Percentiles rank a stretch among this genome's conserved stretches.
Evolutionary conservation across 2,888 invertebrate genomes (phyloP).

Genomic region (Ormyrus rosae): DNA sequence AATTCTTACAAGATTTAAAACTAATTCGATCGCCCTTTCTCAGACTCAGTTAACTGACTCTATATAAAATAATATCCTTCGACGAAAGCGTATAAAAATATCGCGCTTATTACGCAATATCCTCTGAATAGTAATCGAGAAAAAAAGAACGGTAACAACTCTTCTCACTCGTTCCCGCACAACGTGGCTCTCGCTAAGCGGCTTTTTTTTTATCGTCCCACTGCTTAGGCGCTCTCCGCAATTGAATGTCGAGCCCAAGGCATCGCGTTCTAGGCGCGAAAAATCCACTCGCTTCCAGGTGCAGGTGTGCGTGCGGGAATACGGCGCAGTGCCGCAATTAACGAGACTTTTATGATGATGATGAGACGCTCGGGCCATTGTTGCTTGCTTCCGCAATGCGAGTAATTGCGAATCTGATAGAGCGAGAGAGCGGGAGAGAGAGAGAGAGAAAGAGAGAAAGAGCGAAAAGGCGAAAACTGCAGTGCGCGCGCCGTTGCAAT

Average conservation of each 20-base stretch:
- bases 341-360: slow-evolving; percentile 43
- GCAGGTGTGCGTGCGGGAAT: neutral
- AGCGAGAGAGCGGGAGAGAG: neutral
- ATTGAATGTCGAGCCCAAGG: slow-evolving; percentile 4
- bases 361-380: slow-evolving; percentile 31
- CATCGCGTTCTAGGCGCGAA: neutral
- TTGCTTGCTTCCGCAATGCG: slow-evolving; percentile 3
- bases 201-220: no score
- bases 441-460: no score
- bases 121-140: no score
- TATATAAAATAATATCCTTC: no score
- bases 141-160: no score
- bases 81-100: no score
- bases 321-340: slow-evolving; percentile 25
- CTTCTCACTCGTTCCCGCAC: no score
- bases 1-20: no score
- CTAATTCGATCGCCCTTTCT: no score
- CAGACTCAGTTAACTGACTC: no score
- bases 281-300: neutral
- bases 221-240: neutral
- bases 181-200: no score
- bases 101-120: no score
- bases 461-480: slow-evolving; percentile 45
- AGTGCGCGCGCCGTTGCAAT: neutral
- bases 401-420: slow-evolving; percentile 38